These are phyloP conservation scores for Silvanus unidentatus DNA, from an alignment of 2,888 invertebrate species.

Conservation along the genomic window DNA sequence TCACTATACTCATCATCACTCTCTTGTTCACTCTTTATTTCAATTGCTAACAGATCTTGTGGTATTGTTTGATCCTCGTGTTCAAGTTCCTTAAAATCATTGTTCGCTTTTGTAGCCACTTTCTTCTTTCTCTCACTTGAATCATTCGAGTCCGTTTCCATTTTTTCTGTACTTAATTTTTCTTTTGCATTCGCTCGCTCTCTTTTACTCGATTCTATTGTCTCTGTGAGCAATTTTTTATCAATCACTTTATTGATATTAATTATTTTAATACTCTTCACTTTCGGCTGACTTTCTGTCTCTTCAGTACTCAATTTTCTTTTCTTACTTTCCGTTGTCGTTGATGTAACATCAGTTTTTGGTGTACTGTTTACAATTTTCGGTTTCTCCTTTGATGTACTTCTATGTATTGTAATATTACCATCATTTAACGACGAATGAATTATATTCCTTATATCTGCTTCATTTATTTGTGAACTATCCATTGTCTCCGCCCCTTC, in stretches of 20 bases:
- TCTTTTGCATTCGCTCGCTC: neutral
- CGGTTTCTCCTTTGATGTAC: neutral
- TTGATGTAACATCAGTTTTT: neutral
- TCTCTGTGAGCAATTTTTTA: constrained; percentile 1
- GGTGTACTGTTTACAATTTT: neutral
- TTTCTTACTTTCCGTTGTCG: constrained; percentile 11
- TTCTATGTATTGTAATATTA: neutral
- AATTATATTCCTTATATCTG: constrained; percentile 30
- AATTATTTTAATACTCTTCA: constrained; percentile 13
- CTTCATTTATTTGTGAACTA: constrained; percentile 16
- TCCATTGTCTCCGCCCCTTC: constrained; percentile 13
- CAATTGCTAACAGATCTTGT: constrained; percentile 12
- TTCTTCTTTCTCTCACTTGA: constrained; percentile 9
- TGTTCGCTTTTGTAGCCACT: neutral
- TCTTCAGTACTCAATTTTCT: constrained; percentile 18
- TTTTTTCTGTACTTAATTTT: neutral
- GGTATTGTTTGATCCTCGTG: neutral
- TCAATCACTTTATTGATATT: constrained; percentile 21
- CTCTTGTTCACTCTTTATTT: constrained; percentile 40
- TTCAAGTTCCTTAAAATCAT: neutral
- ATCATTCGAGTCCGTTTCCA: constrained; percentile 9
- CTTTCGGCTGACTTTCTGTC: constrained; percentile 19
- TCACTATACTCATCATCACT: constrained; percentile 31
- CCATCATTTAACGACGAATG: constrained; percentile 29
- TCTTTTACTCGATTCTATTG: neutral